Conservation (phyloP, 2,888 invertebrate genomes). For the Cerceris ruficornis region DNA sequence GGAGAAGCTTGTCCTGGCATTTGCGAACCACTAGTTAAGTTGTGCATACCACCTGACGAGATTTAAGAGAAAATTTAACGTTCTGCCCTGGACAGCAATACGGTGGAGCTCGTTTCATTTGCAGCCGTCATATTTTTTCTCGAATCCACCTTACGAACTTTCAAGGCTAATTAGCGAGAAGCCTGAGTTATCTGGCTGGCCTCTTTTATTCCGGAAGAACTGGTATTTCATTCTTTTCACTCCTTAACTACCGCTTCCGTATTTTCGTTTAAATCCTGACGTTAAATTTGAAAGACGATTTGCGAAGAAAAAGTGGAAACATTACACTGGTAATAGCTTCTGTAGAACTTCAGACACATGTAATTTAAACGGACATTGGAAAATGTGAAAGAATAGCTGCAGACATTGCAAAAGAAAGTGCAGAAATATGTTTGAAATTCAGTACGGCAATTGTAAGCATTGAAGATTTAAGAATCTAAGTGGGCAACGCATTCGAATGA, state of each 20-base stretch:
- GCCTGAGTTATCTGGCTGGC: background rate
- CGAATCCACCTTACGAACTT: background rate
- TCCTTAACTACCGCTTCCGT: background rate
- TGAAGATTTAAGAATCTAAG: too few relatives aligned
- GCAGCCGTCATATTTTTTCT: slow-evolving; percentile 11
- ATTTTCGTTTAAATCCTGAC: background rate
- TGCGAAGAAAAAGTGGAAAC: too few relatives aligned
- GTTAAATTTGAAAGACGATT: background rate
- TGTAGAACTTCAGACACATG: too few relatives aligned
- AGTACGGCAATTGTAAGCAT: too few relatives aligned
- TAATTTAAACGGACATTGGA: too few relatives aligned
- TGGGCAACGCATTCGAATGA: too few relatives aligned
- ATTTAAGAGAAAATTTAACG: slow-evolving; percentile 13
- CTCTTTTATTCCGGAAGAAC: background rate
- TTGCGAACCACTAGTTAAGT: slow-evolving; percentile 1
- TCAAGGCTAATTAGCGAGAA: background rate
- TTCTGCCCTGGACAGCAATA: background rate
- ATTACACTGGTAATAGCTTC: background rate
- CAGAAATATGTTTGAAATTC: too few relatives aligned
- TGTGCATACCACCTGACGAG: slow-evolving; percentile 7
- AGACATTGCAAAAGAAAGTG: too few relatives aligned
- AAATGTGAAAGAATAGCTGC: too few relatives aligned
- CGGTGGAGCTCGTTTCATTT: background rate
- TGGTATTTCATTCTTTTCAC: background rate
- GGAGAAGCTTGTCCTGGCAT: background rate